Evolutionary conservation across 2,113 vertebrate genomes (phyloP).

Genomic region (Eptesicus fuscus): DNA sequence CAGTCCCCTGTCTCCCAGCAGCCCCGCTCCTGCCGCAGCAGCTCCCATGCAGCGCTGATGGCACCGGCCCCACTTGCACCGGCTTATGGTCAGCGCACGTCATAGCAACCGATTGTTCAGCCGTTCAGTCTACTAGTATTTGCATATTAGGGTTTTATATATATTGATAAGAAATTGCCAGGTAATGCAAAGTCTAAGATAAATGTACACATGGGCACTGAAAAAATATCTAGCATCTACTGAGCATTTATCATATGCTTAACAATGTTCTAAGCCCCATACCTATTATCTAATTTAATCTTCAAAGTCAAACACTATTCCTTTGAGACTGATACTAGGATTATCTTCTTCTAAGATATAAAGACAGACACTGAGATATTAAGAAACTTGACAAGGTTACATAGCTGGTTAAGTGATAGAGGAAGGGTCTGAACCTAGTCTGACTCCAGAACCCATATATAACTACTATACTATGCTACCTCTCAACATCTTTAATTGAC

Average conservation of each 20-base stretch:
- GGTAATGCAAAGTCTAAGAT: not conserved
- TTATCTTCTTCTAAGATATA: not conserved
- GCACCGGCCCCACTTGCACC: too few relatives aligned
- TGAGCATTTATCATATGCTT: not conserved
- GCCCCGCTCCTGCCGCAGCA: too few relatives aligned
- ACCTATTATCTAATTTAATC: not conserved
- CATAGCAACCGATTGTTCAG: too few relatives aligned
- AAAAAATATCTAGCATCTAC: not conserved
- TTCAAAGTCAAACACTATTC: not conserved
- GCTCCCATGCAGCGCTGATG: too few relatives aligned
- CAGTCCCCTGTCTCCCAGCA: too few relatives aligned
- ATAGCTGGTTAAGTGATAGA: not conserved
- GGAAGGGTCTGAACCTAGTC: not conserved
- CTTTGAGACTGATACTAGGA: not conserved
- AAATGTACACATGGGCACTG: not conserved
- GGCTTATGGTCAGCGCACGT: too few relatives aligned
- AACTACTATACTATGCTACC: not conserved
- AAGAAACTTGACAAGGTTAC: not conserved
- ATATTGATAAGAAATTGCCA: not conserved
- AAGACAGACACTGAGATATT: not conserved
- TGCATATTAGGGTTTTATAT: too few relatives aligned
- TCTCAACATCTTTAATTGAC: not conserved
- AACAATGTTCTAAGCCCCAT: not conserved
- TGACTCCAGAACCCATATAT: not conserved
- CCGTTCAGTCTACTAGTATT: too few relatives aligned